These are phyloP conservation scores for Diachasma alloeum DNA, from an alignment of 1,140 invertebrate species.

Conservation along the genomic window DNA sequence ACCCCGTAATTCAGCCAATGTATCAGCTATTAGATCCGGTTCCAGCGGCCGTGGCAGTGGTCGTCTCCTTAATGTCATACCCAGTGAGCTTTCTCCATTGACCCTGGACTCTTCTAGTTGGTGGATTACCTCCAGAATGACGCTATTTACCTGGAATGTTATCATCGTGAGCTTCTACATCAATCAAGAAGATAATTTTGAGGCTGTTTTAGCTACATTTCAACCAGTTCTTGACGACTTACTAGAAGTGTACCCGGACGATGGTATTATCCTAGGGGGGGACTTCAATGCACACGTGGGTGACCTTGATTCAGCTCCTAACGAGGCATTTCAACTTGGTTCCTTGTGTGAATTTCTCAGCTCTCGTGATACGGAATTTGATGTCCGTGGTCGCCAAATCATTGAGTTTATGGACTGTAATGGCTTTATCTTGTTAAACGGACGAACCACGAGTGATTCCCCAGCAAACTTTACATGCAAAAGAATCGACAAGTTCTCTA, in stretches of 20 bases:
- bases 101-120: neutral
- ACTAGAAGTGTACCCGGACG: neutral
- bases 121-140: slow-evolving; percentile 8
- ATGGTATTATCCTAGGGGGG: neutral
- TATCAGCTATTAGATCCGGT: neutral
- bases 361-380: no score
- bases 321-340: no score
- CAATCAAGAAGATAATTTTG: neutral
- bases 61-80: neutral
- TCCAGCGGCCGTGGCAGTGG: neutral
- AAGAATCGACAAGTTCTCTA: neutral
- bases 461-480: slow-evolving; percentile 13
- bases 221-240: slow-evolving; percentile 5
- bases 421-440: slow-evolving; percentile 28
- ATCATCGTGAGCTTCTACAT: slow-evolving; percentile 19
- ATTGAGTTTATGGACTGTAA: no score
- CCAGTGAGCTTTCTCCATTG: no score
- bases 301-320: no score
- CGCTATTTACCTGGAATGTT: neutral
- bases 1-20: neutral
- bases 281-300: slow-evolving; percentile 11
- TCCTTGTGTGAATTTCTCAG: no score
- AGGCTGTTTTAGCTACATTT: neutral
- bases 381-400: no score
- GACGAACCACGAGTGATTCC: slow-evolving; percentile 8